Conservation (phyloP, 2,113 vertebrate genomes). For the Oryzias curvinotus region DNA sequence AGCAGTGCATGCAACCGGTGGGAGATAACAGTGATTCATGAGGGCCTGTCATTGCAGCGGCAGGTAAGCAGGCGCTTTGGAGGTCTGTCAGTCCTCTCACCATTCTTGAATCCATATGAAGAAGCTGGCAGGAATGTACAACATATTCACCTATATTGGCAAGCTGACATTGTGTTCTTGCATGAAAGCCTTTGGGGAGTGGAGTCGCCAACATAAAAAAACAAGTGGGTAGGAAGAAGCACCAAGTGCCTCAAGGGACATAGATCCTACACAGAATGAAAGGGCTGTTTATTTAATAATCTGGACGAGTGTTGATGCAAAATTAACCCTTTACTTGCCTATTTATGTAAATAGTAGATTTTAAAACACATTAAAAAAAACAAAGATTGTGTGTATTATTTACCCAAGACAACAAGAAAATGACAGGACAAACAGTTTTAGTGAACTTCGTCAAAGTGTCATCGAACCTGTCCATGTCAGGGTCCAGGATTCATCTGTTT, state of each 20-base stretch:
- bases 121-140: slow-evolving; percentile 22
- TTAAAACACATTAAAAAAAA: no score
- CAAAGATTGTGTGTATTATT: no score
- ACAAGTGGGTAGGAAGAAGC: not conserved
- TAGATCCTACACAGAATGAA: not conserved
- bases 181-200: slow-evolving; percentile 5
- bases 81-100: slow-evolving; percentile 24
- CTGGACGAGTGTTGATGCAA: not conserved
- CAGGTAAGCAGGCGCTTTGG: slow-evolving; percentile 68
- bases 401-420: no score
- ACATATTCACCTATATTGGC: slow-evolving; percentile 25
- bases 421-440: no score
- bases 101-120: slow-evolving; percentile 33
- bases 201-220: slow-evolving; percentile 9
- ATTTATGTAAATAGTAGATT: no score
- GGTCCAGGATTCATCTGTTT: no score
- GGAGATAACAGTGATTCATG: slow-evolving; percentile 80
- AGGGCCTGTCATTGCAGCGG: slow-evolving; percentile 65
- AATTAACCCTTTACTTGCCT: not conserved
- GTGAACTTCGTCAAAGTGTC: no score
- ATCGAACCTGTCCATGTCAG: no score
- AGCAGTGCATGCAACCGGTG: slow-evolving; percentile 66
- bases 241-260: not conserved
- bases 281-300: no score
- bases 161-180: not conserved